These are phyloP conservation scores for Branchipolynoe longqiensis DNA, from an alignment of 2,888 invertebrate species.

Conservation along the genomic window DNA sequence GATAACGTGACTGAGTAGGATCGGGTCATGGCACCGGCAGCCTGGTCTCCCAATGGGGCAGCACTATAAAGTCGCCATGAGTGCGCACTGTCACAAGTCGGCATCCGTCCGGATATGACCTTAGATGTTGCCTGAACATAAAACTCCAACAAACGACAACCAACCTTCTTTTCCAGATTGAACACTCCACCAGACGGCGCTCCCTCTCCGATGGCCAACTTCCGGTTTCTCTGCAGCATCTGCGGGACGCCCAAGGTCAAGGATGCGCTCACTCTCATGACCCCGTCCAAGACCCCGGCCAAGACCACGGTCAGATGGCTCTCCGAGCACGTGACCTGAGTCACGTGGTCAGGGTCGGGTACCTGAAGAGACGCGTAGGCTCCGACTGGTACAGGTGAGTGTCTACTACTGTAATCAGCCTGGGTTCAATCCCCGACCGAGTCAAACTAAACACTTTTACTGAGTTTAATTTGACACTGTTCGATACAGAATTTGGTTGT, in stretches of 20 bases:
- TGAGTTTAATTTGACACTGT: too few relatives aligned
- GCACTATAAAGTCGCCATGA: too few relatives aligned
- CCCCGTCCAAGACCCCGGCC: too few relatives aligned
- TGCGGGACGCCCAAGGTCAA: background rate
- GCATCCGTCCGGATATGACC: too few relatives aligned
- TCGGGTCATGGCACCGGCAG: too few relatives aligned
- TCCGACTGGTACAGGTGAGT: constrained; percentile 36
- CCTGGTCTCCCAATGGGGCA: too few relatives aligned
- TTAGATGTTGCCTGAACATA: too few relatives aligned
- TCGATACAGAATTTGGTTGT: too few relatives aligned
- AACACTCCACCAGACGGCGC: constrained; percentile 24
- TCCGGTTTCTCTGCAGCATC: constrained; percentile 20
- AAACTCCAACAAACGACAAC: too few relatives aligned
- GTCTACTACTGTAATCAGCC: background rate
- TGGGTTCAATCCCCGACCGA: background rate
- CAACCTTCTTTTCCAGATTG: background rate
- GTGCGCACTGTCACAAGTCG: too few relatives aligned
- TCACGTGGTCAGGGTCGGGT: background rate
- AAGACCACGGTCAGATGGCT: constrained; percentile 26
- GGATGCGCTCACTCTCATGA: background rate
- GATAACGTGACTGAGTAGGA: too few relatives aligned
- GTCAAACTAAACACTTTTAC: background rate
- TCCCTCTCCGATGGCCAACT: constrained; percentile 49
- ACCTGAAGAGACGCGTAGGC: constrained; percentile 6
- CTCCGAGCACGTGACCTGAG: constrained; percentile 28